Evolutionary conservation across 2,888 invertebrate species (phyloP).

Genomic region (Chymomyza fuscimana): DNA sequence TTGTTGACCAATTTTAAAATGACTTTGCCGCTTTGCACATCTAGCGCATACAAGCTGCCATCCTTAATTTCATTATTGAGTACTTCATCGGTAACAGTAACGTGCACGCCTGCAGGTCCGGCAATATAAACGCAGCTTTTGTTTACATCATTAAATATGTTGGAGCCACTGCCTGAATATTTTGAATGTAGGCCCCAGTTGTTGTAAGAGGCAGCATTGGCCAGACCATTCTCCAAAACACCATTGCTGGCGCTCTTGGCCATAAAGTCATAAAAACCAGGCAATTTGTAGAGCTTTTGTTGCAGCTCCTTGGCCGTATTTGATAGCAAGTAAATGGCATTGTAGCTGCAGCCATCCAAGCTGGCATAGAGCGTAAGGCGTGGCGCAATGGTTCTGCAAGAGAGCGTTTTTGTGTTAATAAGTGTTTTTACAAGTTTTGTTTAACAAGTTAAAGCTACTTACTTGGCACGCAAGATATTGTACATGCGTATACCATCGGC

Average conservation of each 20-base stretch:
- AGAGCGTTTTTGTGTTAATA: background rate
- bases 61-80: slow-evolving; percentile 89
- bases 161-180: slow-evolving; percentile 79
- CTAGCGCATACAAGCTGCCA: slow-evolving; percentile 86
- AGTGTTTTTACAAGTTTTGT: background rate
- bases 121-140: slow-evolving; percentile 85
- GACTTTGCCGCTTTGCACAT: slow-evolving; percentile 81
- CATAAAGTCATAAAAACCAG: slow-evolving; percentile 80
- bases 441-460: slow-evolving; percentile 73
- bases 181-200: slow-evolving; percentile 78
- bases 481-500: slow-evolving; percentile 96
- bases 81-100: slow-evolving; percentile 91
- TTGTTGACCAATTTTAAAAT: slow-evolving; percentile 80
- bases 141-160: slow-evolving; percentile 81
- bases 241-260: slow-evolving; percentile 69
- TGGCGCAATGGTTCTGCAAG: slow-evolving; percentile 84
- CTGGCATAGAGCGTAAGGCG: slow-evolving; percentile 92
- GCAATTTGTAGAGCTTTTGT: slow-evolving; percentile 83
- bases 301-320: slow-evolving; percentile 85
- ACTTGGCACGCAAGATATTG: slow-evolving; percentile 93
- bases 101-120: slow-evolving; percentile 91
- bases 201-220: slow-evolving; percentile 51
- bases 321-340: slow-evolving; percentile 89
- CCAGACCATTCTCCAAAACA: slow-evolving; percentile 58
- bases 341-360: slow-evolving; percentile 85